Evolutionary conservation across 2,797 vertebrate genomes (phyloP), one percentile per base, ranked within the genome.

Genomic region (Masticophis lateralis): DNA sequence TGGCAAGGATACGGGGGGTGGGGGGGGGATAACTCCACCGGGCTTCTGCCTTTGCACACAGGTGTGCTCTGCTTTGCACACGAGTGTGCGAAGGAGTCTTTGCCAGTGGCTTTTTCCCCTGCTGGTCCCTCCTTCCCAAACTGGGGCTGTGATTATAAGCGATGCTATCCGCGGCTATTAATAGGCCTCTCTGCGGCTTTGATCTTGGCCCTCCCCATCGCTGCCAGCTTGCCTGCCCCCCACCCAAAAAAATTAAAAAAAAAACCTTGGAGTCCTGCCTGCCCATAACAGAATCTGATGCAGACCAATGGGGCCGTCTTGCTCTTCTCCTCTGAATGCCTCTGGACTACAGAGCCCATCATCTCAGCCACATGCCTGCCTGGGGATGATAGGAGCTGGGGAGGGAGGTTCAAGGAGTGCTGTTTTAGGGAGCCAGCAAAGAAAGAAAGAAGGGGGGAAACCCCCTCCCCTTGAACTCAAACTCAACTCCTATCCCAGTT

Each of bases 381-480:
- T 11, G 25, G 86, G 55, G 86, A 57, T n/a, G 53, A n/a, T 11
- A 11, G 55, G 53, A 18, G 0, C 37, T 25, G 37, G 20, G 4
- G 0, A 27, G 11, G 22, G 0, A 1, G 28, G 2, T 32, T 20
- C 8, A 22, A 22, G 25, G 47, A 27, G 1, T 18, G 25, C 37
- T 83, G 10, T 43, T 20, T 20, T 43, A 69, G 66, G 66, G 27
- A 60, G 59, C 59, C 59, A 5, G 25, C 8, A 27, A 63, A 9
- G 59, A 25, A 60, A 2, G 59, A 60, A 60, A 8, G 8, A 60
- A 22, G 20, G 59, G 61, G 9, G 61, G 25, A 3, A 8, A 8
- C 59, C 25, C 61, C 12, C 2, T 1, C 8, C 59, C 20, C 20
- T 63, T 28, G 7, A 63, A 63, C 61, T 28, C 61, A 28, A 69